Evolutionary conservation across 2,888 invertebrate species (phyloP), one percentile per base, ranked within the genome.

Genomic region (Heteromurus nitidus): DNA sequence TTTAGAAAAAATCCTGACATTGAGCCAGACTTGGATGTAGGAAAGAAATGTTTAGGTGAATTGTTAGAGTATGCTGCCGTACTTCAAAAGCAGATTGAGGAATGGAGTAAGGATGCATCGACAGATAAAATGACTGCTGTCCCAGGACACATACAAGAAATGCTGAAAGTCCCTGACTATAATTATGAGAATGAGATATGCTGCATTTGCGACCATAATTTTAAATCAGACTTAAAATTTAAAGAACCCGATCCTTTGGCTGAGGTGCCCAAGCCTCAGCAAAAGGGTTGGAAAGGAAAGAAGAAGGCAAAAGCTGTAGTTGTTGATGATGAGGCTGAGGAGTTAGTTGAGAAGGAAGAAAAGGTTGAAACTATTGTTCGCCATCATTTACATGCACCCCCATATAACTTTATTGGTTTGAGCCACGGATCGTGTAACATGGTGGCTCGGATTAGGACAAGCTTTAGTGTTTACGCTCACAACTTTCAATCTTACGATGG

Each of bases 371-470:
- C n/a, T n/a, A 18, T 62, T 2, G 79, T 74, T 28, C 18, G n/a
- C 20, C 75, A 83, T 58, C 82, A 83, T 65, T 1, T 13, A 1
- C 82, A 80, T 28, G 7, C 55, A 1, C 44, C 62, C 24, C 67
- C 72, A 9, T 80, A 30, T 31, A 16, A 50, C 0, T 36, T 36
- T 18, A 22, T 30, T n/a, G 68, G 73, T 1, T 60, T 69, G 1
- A 60, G 74, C 0, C 80, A 80, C 28, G 31, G 42, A 2, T 31
- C 28, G 16, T 80, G 80, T 67, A 80, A 80, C 24, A n/a, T 58
- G 36, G 0, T 5, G 3, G 80, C 73, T 0, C 5, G 13, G 13
- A 26, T 76, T 7, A 7, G 31, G n/a, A 58, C 24, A 2, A 16
- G 1, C 11, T 30, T 80, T 16, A 60, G 67, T 5, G 28, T 79